Conservation (phyloP, 1,140 invertebrate species). For the Aleiodes sp. region DNA sequence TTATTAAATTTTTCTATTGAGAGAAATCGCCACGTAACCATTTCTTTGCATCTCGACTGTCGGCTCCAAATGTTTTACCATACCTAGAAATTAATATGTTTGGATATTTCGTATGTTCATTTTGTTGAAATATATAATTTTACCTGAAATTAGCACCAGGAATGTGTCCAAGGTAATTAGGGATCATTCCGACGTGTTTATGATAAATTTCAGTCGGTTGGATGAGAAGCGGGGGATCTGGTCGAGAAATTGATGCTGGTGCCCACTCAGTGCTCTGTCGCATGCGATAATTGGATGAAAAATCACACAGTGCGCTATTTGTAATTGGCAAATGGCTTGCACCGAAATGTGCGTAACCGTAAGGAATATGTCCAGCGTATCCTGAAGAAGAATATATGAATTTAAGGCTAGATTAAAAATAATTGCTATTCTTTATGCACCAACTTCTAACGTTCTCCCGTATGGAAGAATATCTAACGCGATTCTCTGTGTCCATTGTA, state of each 20-base stretch:
- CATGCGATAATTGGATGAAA: conserved; percentile 75
- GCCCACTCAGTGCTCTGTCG: conserved; percentile 75
- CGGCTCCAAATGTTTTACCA: conserved; percentile 76
- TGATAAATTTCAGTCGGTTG: conserved; percentile 72
- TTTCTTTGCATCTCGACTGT: conserved; percentile 75
- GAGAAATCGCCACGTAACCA: conserved; percentile 66
- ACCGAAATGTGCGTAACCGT: conserved; percentile 72
- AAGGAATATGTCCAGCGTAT: conserved; percentile 75
- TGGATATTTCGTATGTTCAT: background rate
- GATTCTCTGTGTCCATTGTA: conserved; percentile 40
- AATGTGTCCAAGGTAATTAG: conserved; percentile 78
- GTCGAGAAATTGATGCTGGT: conserved; percentile 67
- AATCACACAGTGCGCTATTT: conserved; percentile 73
- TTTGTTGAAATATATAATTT: conserved; percentile 9
- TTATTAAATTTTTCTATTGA: background rate
- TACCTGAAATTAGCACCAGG: conserved; percentile 74
- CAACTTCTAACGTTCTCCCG: conserved; percentile 41
- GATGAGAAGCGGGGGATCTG: conserved; percentile 65
- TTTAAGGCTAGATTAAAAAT: background rate
- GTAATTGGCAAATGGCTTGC: conserved; percentile 71
- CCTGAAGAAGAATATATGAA: conserved; percentile 57
- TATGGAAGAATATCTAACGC: conserved; percentile 41
- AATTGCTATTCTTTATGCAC: background rate
- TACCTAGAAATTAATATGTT: conserved; percentile 60
- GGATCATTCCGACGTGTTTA: conserved; percentile 75